Conservation (phyloP, 1,140 invertebrate genomes). For the Sitobion miscanthi region DNA sequence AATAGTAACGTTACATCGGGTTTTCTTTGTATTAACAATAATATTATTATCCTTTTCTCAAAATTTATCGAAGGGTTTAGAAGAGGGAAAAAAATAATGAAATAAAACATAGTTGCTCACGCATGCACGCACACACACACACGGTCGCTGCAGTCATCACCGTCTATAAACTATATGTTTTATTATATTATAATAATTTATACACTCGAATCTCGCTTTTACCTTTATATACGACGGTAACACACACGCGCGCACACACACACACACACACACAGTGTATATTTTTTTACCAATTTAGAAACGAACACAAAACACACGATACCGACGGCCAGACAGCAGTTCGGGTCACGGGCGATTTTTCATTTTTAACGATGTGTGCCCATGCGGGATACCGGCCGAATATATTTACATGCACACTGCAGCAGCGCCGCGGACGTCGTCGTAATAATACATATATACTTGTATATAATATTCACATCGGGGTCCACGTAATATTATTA, state of each 20-base stretch:
- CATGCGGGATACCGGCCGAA: conserved; percentile 54
- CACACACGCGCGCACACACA: not conserved
- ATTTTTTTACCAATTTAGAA: conserved; percentile 36
- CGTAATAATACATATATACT: not conserved
- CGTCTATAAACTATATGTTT: conserved; percentile 29
- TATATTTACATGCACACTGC: conserved; percentile 31
- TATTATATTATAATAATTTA: not conserved
- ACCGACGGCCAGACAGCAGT: conserved; percentile 16
- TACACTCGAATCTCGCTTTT: not conserved
- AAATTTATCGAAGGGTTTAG: not conserved
- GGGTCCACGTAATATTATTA: conserved; percentile 25
- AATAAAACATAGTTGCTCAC: not conserved
- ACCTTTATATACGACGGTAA: conserved; percentile 4
- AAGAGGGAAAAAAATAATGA: not conserved
- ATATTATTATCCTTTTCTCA: not conserved
- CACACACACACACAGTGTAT: not conserved
- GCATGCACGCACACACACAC: not conserved
- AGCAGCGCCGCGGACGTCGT: not conserved
- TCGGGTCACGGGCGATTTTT: conserved; percentile 49
- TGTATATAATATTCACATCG: not conserved
- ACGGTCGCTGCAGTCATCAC: not conserved
- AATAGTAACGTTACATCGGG: not conserved
- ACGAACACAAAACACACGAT: conserved; percentile 21
- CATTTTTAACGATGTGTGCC: conserved; percentile 56
- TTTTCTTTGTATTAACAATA: conserved; percentile 7